Conservation (phyloP, 2,113 vertebrate genomes). For the Passerina amoena region DNA sequence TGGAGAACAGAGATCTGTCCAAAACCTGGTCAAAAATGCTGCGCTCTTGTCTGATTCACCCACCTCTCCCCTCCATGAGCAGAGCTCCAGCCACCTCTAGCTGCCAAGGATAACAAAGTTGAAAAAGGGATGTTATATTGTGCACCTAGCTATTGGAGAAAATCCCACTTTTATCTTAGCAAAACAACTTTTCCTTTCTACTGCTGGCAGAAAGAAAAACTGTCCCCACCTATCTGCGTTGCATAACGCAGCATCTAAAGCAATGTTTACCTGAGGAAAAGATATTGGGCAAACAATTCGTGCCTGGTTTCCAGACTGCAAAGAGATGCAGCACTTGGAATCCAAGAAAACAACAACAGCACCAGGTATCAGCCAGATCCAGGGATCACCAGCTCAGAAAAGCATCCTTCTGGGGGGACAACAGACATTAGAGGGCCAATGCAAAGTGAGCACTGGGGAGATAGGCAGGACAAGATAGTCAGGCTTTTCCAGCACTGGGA, state of each 20-base stretch:
- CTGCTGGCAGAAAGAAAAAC: not conserved
- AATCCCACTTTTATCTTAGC: not conserved
- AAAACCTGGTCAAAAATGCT: not conserved
- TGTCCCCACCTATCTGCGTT: not conserved
- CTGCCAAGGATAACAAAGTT: not conserved
- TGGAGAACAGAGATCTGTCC: not conserved
- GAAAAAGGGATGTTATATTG: not conserved
- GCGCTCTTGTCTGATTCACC: not conserved
- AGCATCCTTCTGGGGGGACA: not conserved
- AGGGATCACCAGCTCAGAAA: not conserved
- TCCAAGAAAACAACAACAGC: not conserved
- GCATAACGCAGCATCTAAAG: not conserved
- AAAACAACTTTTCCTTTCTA: conserved; percentile 2
- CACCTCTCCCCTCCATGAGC: not conserved
- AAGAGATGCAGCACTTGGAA: not conserved
- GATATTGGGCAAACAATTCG: not conserved
- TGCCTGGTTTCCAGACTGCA: not conserved
- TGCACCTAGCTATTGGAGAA: not conserved
- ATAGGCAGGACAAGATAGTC: not conserved
- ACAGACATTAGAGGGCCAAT: not conserved
- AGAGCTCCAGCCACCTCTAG: not conserved
- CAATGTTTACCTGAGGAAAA: not conserved
- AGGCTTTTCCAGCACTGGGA: not conserved
- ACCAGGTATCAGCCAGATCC: fast-evolving
- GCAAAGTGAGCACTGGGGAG: not conserved